Evolutionary conservation across 2,888 invertebrate species (phyloP), one percentile per base, ranked within the genome.

Genomic region (Augiades crinisus): DNA sequence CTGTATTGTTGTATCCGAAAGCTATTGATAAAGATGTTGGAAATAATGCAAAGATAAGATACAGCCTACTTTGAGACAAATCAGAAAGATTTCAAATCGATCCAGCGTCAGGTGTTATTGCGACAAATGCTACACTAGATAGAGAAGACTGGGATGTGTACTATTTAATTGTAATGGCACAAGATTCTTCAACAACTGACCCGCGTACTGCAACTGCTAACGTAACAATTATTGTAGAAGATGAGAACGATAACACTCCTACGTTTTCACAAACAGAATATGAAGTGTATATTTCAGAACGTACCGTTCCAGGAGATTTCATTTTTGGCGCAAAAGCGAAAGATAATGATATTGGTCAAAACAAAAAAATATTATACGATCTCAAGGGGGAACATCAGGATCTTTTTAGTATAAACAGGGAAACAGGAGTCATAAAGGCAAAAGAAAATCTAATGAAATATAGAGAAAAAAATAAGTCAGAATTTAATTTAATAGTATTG

Each of bases 251-350:
- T 75, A 97, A 97, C 74, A 92, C 93, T 6, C 97, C 97, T 0
- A 89, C 86, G 40, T 97, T 97, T 82, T 91, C 93, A 4, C 92
- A 93, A 54, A 90, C 92, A 1, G 92, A 92, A 56, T 97, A 96
- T 74, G 94, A 93, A 62, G 93, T 96, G 12, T 94, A 95, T 64
- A 93, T 98, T 50, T 94, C 97, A 0, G 96, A 97, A 71, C 93
- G 94, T 21, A 96, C 95, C 0, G 89, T 91, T 57, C 87, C 92
- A 46, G 96, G 95, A 72, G 93, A 96, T 66, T 98, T 98, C 83
- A 95, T 98, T 16, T 95, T 97, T 72, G 98, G 98, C 5, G 96
- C 96, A 0, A 95, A 94, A 75, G 98, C 98, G 0, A 90, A 91
- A 4, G 98, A 98, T 76, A 91, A 91, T 54, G 98, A 98, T 76